Base-by-base conservation (phyloP, 2,797 vertebrate genomes). In the Tarsius wallacei region DNA sequence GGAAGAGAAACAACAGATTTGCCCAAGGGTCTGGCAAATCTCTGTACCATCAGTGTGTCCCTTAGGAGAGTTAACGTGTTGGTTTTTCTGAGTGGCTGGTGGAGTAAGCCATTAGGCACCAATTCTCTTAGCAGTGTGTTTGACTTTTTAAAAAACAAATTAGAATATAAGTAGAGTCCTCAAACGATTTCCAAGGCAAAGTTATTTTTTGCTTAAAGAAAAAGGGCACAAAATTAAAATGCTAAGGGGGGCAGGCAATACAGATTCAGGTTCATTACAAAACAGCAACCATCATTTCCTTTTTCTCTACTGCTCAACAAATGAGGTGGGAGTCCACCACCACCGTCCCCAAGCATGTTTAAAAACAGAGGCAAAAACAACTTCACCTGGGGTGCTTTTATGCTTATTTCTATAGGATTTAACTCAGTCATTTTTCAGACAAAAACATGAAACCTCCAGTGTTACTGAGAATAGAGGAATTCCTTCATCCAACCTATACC, bases 401-500 rank as follows among this genome's bases (percentile, higher is more conserved):
- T 47, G 24, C 57, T 71, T 90, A 70, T 57, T 87, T 90, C 81
- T 76, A 5, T 28, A 71, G 5, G 63, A 91, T 94, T 86, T 77
- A 90, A 89, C 22, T 68, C 71, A n/a, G 16, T 31, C 59, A 26
- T 77, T 83, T 87, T 86, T 63, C 64, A 28, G 86, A 83, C 47
- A 94, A 91, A 57, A 95, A 81, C 28, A 82, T 13, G 68, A 96
- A 93, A 81, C 19, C 7, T 86, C 21, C 19, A n/a, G 76, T 89
- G 88, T 57, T 64, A 31, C 10, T 59, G 42, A 42, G 42, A 42
- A 42, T 42, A 42, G 42, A 42, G 42, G 42, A 42, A 42, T 42
- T 42, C 42, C 42, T 83, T 57, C 33, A 6, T 1, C 42, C 63
- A 71, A 47, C 64, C 78, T 57, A 21, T 7, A 15, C 42, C 31